Evolutionary conservation across 2,113 vertebrate genomes (phyloP), one percentile per base, ranked within the genome.

Genomic region (Myiozetetes cayanensis): DNA sequence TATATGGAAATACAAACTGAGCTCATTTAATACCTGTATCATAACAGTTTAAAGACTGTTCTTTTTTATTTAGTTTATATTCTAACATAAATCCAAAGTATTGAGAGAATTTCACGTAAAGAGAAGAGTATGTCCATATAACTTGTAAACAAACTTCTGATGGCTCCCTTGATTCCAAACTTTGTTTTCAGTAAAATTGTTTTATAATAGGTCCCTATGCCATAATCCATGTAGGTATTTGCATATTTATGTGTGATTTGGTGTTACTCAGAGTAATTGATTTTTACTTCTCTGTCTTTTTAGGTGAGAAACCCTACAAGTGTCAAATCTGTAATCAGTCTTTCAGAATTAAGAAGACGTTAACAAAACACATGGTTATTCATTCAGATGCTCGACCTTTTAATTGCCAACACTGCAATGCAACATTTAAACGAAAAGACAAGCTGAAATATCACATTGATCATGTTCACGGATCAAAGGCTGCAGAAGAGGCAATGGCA

Each of bases 341-440:
- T 24, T 99, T 99, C 88, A 98, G 99, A 89, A 99, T 99, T 96
- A 99, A 99, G 98, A 99, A 99, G 97, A 99, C 99, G 5, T 93
- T 99, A 97, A 99, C 99, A 2, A 99, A 99, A 96, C 99, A 99
- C 98, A 98, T 99, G 98, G 99, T 99, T 93, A 99, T 99, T 94
- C 99, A 99, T 96, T 99, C 99, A 28, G 99, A 99, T 58, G 98
- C 98, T 35, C 98, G 99, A 17, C 99, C 99, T 66, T 99, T 99
- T 86, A 99, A 98, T 98, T 99, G 99, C 93, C 98, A 98, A 12
- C 98, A 99, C 94, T 99, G 99, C 96, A 99, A 98, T 62, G 99
- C 99, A 89, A 99, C 99, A 13, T 99, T 99, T 91, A 99, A 99
- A 93, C 97, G 99, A 73, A 99, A 99, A 73, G 99, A 99, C 97